These are phyloP conservation scores for Gymnopithys bicolor DNA, from an alignment of 2,797 vertebrate genomes.

Conservation along the genomic window DNA sequence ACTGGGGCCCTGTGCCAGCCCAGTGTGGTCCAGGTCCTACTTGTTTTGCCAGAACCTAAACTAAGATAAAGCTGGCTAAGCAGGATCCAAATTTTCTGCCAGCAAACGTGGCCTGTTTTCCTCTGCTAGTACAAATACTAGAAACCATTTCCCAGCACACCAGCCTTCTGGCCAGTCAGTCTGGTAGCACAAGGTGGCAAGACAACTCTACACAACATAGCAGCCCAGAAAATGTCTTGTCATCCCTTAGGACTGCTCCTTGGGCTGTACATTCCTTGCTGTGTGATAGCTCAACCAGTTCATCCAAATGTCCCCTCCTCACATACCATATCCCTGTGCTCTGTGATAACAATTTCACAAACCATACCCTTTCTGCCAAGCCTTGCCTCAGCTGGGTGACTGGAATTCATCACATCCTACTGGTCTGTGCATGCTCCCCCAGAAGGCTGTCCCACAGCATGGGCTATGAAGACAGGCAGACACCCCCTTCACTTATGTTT, in stretches of 20 bases:
- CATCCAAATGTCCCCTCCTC: neutral
- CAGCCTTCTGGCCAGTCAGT: neutral
- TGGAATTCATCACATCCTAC: neutral
- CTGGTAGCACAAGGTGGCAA: neutral
- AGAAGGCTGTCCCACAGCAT: neutral
- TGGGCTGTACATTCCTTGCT: neutral
- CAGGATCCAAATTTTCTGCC: neutral
- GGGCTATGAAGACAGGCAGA: neutral
- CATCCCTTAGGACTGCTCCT: neutral
- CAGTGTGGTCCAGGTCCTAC: neutral
- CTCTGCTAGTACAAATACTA: neutral
- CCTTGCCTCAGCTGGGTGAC: neutral
- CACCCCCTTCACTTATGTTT: rapidly evolving
- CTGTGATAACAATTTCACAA: neutral
- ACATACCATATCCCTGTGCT: neutral
- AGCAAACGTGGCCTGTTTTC: neutral
- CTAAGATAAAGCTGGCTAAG: neutral
- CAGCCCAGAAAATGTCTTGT: neutral
- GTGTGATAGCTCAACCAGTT: neutral
- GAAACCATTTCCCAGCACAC: neutral
- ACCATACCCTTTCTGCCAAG: neutral
- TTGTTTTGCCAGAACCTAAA: neutral
- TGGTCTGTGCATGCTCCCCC: neutral
- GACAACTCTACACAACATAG: neutral
- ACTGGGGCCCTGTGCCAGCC: neutral